These are phyloP conservation scores for Dioctria linearis DNA, from an alignment of 2,888 invertebrate species.

Conservation along the genomic window DNA sequence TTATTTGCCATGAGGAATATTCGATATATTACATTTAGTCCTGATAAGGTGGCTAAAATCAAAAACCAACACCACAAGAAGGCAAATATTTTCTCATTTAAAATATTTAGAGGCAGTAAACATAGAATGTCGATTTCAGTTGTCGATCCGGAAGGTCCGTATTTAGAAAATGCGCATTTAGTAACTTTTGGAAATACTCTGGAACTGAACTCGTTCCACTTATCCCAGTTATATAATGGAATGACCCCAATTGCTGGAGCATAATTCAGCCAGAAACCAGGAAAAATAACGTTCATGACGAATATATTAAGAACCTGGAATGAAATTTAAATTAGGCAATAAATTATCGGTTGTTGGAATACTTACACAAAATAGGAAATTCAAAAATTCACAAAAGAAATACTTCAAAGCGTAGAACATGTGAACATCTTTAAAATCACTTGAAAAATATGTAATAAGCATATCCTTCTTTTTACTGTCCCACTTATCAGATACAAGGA, in stretches of 20 bases:
- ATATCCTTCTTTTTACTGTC: constrained; percentile 60
- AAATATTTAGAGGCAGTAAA: constrained; percentile 82
- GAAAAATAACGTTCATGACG: constrained; percentile 66
- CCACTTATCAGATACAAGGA: constrained; percentile 52
- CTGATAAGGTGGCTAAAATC: constrained; percentile 76
- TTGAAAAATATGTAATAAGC: constrained; percentile 65
- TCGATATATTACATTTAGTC: constrained; percentile 79
- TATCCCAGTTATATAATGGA: constrained; percentile 65
- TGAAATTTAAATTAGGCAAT: not conserved
- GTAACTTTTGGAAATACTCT: constrained; percentile 77
- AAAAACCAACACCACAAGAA: constrained; percentile 84
- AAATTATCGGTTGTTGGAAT: not conserved
- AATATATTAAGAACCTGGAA: constrained; percentile 66
- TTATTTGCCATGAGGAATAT: constrained; percentile 74
- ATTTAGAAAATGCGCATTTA: constrained; percentile 91
- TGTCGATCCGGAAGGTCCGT: constrained; percentile 86
- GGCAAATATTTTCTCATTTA: constrained; percentile 85
- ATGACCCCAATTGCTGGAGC: constrained; percentile 65
- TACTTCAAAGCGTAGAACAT: constrained; percentile 77
- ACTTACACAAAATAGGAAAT: constrained; percentile 82
- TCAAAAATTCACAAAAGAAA: constrained; percentile 81
- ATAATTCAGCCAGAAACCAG: constrained; percentile 68
- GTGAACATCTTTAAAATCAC: constrained; percentile 66
- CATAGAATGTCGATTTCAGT: constrained; percentile 85
- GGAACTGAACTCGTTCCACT: constrained; percentile 67